These are phyloP conservation scores for Carposina sasakii DNA, from an alignment of 1,140 invertebrate genomes.

Conservation along the genomic window DNA sequence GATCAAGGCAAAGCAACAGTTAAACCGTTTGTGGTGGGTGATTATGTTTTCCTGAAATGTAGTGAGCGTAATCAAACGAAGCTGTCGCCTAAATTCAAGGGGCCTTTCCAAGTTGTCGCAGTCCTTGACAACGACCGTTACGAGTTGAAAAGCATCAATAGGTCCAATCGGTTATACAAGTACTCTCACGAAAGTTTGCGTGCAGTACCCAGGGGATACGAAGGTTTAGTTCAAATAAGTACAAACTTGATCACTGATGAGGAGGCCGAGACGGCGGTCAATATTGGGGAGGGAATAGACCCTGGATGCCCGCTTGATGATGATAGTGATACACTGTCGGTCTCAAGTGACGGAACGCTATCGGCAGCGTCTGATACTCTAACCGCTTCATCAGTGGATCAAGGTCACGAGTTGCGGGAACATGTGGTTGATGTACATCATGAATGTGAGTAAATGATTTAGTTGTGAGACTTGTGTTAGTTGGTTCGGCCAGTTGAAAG, in stretches of 20 bases:
- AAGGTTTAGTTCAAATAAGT: conserved; percentile 25
- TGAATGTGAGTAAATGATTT: too few species aligned
- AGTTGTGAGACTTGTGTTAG: too few species aligned
- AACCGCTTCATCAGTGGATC: too few species aligned
- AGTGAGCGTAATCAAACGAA: conserved; percentile 26
- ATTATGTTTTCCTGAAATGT: conserved; percentile 27
- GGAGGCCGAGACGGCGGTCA: conserved; percentile 35
- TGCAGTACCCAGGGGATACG: conserved; percentile 21
- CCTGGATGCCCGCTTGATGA: too few species aligned
- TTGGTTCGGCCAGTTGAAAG: too few species aligned
- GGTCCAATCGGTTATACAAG: conserved; percentile 18
- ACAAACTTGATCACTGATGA: conserved; percentile 21
- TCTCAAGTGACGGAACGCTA: too few species aligned
- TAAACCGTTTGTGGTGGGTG: conserved; percentile 21
- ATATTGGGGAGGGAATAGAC: too few species aligned
- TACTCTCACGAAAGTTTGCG: conserved; percentile 29
- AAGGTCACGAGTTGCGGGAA: too few species aligned
- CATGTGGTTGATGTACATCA: too few species aligned
- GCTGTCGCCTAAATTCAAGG: conserved; percentile 25
- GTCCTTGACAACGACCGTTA: conserved; percentile 31
- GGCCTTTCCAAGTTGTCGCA: conserved; percentile 23
- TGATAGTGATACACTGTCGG: too few species aligned
- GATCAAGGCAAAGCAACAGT: conserved; percentile 23
- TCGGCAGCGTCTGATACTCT: too few species aligned
- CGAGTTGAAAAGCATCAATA: conserved; percentile 17